These are phyloP conservation scores for Brachionichthys hirsutus DNA, from an alignment of 2,113 vertebrate genomes.

Conservation along the genomic window DNA sequence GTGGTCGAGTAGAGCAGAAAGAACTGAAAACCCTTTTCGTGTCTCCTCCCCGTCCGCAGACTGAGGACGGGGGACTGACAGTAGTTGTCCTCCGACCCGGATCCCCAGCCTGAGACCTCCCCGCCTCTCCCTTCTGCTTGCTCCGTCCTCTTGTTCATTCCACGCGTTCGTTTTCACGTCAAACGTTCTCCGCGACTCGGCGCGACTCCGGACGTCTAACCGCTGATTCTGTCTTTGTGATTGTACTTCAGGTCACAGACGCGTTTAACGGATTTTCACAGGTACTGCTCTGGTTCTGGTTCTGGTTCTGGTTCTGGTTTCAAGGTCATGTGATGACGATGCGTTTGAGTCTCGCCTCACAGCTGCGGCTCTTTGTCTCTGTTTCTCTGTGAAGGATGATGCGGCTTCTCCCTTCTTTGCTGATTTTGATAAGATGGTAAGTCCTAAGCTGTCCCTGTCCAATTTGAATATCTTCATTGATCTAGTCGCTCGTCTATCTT, in stretches of 20 bases:
- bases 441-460: too few species aligned
- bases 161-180: conserved; percentile 16
- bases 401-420: conserved; percentile 77
- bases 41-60: too few species aligned
- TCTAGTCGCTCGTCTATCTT: too few species aligned
- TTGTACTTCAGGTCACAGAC: conserved; percentile 82
- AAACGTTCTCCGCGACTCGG: background rate
- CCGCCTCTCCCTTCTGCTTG: conserved; percentile 33
- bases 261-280: conserved; percentile 88
- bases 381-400: conserved; percentile 66
- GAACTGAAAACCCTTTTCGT: background rate
- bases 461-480: too few species aligned
- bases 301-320: too few species aligned
- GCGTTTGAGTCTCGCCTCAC: too few species aligned
- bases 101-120: background rate
- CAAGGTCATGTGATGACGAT: too few species aligned
- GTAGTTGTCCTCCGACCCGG: too few species aligned
- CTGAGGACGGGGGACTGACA: too few species aligned
- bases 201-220: background rate
- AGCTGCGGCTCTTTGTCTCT: too few species aligned
- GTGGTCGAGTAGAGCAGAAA: conserved; percentile 83
- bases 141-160: conserved; percentile 16
- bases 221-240: conserved; percentile 59
- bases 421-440: conserved; percentile 84
- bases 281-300: conserved; percentile 70